phyloP scores from a whole-genome alignment of 2,888 invertebrate species.

The Apodemia mormo region DNA sequence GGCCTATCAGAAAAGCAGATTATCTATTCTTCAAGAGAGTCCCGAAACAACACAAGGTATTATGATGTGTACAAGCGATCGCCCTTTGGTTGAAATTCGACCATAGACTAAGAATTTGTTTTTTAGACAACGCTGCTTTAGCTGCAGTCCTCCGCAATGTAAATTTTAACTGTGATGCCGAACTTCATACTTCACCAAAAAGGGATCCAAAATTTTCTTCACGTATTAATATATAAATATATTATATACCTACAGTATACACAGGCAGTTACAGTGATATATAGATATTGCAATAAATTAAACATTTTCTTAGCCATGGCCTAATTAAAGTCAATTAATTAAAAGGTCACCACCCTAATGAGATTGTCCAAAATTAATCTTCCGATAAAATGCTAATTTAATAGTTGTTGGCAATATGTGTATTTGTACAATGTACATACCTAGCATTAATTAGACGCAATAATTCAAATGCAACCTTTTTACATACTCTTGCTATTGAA shows the following conservation, averaged over 20 bases:
- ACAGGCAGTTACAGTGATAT: constrained; percentile 17
- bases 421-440: background rate
- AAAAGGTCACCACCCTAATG: background rate
- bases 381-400: constrained; percentile 6
- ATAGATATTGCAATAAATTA: background rate
- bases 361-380: constrained; percentile 1
- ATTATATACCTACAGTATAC: background rate
- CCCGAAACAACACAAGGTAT: no score
- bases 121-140: no score
- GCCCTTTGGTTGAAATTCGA: no score
- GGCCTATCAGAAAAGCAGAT: no score
- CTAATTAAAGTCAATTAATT: background rate
- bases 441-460: background rate
- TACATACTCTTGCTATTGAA: background rate
- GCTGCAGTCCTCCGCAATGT: no score
- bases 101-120: no score
- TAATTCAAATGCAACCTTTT: background rate
- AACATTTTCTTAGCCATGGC: background rate
- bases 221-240: no score
- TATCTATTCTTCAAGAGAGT: no score
- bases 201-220: no score
- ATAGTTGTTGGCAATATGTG: background rate
- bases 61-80: no score
- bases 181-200: no score
- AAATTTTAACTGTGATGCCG: no score